phyloP scores from a whole-genome alignment of 1,140 invertebrate species.

The Brachionus plicatilis region DNA sequence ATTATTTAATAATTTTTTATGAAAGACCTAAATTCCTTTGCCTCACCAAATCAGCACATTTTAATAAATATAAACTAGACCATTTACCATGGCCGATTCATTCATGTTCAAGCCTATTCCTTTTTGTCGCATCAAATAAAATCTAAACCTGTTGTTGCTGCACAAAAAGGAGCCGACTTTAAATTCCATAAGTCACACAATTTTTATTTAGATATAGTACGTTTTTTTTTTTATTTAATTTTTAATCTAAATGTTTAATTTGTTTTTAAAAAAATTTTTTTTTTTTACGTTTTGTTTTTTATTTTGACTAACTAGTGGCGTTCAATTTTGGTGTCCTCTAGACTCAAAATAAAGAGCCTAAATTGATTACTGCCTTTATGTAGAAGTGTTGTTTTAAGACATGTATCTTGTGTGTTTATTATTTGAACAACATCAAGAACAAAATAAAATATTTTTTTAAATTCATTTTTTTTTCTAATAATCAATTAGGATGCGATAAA shows the following conservation, averaged over 20 bases:
- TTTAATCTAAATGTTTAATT: background rate
- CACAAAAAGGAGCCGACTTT: background rate
- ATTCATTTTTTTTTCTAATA: background rate
- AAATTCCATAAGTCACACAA: background rate
- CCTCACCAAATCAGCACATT: background rate
- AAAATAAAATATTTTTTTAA: no score
- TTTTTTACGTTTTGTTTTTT: background rate
- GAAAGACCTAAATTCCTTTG: background rate
- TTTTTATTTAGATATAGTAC: background rate
- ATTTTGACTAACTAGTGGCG: background rate
- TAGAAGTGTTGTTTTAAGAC: background rate
- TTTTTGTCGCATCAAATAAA: background rate
- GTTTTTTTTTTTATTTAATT: background rate
- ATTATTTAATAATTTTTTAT: background rate
- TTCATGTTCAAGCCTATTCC: background rate
- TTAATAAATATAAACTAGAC: background rate
- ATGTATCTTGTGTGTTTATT: background rate
- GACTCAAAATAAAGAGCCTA: background rate
- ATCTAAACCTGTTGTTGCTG: background rate
- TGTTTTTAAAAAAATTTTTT: background rate
- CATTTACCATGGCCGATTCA: background rate
- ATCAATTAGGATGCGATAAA: slow-evolving; percentile 54
- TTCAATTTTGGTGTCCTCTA: background rate
- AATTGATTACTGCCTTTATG: background rate
- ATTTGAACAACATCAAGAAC: no score